A percentile compares a stretch with the other conserved stretches of the same genome.
Conservation (phyloP, 1,140 invertebrate genomes). For the Hypothenemus hampei region DNA sequence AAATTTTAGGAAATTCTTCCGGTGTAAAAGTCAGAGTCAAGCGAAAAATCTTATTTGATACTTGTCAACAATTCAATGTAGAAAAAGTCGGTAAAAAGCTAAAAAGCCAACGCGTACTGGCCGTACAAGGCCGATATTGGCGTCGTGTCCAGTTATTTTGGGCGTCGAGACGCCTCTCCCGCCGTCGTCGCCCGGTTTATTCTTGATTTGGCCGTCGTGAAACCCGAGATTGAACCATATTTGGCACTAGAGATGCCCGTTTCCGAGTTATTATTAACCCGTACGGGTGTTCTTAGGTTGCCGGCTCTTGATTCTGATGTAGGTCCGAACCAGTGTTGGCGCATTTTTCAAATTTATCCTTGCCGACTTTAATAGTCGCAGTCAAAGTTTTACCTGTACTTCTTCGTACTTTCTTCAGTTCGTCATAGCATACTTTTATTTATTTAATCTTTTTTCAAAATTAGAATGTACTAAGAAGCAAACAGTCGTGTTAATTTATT, state of each 20-base stretch:
- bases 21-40: slow-evolving; percentile 2
- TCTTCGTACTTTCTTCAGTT: not conserved
- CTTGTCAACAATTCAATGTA: slow-evolving; percentile 20
- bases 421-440: not conserved
- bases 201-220: slow-evolving; percentile 44
- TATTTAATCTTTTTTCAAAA: not conserved
- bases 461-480: not conserved
- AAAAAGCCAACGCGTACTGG: slow-evolving; percentile 29
- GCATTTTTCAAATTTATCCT: slow-evolving; percentile 6
- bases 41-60: slow-evolving; percentile 9
- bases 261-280: slow-evolving; percentile 42
- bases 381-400: too few species aligned
- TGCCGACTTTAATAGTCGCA: too few species aligned
- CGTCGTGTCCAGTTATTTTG: slow-evolving; percentile 40
- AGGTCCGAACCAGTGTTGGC: slow-evolving; percentile 16
- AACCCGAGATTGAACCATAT: slow-evolving; percentile 47
- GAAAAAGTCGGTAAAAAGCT: slow-evolving; percentile 23
- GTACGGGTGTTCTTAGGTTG: slow-evolving; percentile 40
- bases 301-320: slow-evolving; percentile 13
- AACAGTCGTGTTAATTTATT: not conserved
- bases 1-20: too few species aligned
- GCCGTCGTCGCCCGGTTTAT: slow-evolving; percentile 35
- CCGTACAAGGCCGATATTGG: slow-evolving; percentile 41
- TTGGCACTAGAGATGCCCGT: slow-evolving; percentile 39
- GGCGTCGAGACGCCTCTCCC: slow-evolving; percentile 41